Conservation (phyloP, 2,888 invertebrate genomes). For the Caenorhabditis sp. region DNA sequence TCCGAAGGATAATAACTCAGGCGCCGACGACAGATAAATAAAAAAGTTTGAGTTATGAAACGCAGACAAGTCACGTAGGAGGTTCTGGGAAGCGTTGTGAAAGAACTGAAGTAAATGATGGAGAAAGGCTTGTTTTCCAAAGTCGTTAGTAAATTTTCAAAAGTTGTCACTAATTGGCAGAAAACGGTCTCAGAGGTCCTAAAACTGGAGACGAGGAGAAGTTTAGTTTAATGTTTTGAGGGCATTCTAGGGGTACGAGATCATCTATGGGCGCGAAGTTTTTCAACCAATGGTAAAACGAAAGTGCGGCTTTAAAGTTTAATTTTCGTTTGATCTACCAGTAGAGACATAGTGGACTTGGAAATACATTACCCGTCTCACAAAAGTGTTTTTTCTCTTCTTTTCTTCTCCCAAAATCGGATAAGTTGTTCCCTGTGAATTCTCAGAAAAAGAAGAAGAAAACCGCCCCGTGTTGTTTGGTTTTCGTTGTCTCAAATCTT, state of each 20-base stretch:
- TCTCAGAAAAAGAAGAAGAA: background rate
- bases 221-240: no score
- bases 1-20: slow-evolving; percentile 17
- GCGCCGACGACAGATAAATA: background rate
- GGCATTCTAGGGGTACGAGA: no score
- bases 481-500: background rate
- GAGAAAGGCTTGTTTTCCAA: background rate
- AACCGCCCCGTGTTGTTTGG: slow-evolving; percentile 5
- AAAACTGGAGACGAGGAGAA: background rate
- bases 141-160: background rate
- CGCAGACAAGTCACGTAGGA: slow-evolving; percentile 6
- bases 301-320: no score
- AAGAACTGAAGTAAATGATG: background rate
- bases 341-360: no score
- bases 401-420: background rate
- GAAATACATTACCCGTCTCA: no score
- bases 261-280: no score
- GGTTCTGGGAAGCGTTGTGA: background rate
- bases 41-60: slow-evolving; percentile 2
- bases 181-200: no score
- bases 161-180: slow-evolving; percentile 4
- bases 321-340: no score
- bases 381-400: background rate
- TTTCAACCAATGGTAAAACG: no score
- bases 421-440: background rate